Evolutionary conservation across 2,888 invertebrate genomes (phyloP), one percentile per base, ranked within the genome.

Genomic region (Brenthis ino): DNA sequence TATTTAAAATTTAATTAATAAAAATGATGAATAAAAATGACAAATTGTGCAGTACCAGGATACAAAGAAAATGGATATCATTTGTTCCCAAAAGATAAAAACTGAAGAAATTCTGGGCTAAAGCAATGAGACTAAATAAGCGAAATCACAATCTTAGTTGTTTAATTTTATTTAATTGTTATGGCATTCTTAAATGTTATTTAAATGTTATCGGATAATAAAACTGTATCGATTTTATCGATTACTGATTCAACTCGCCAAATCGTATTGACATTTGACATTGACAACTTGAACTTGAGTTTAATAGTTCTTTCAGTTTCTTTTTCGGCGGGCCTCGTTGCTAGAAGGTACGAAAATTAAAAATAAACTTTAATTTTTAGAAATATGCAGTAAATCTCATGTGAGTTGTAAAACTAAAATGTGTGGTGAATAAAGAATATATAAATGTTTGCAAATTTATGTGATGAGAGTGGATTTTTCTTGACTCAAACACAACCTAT

Each of bases 271-370:
- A 28, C 28, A 4, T 28, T 43, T 50, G 55, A 55, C 33, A 20
- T 50, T 54, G 48, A 33, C 57, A 55, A 54, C 28, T 51, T 13
- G 13, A 8, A 12, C 1, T 51, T 51, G 13, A 16, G 20, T 43
- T 60, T 64, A 50, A 73, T 67, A 72, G 51, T 64, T 72, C 47
- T 37, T 50, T 24, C 37, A 48, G 73, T 77, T 76, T 83, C 79
- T 82, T 82, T 86, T 84, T 81, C 82, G 85, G 87, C 84, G 88
- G 81, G 87, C 86, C 79, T 85, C 82, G 81, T 79, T 77, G 72
- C 69, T 77, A 76, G 78, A 80, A 89, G 90, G 90, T 90, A 77
- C 81, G 66, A 83, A 73, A 71, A 71, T 43, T 20, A 13, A 54
- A 43, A 56, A 20, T 24, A 70, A 50, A 13, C 50, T 67, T 3